These are phyloP conservation scores for Megastigmus dorsalis DNA, from an alignment of 2,888 invertebrate genomes.

Conservation along the genomic window DNA sequence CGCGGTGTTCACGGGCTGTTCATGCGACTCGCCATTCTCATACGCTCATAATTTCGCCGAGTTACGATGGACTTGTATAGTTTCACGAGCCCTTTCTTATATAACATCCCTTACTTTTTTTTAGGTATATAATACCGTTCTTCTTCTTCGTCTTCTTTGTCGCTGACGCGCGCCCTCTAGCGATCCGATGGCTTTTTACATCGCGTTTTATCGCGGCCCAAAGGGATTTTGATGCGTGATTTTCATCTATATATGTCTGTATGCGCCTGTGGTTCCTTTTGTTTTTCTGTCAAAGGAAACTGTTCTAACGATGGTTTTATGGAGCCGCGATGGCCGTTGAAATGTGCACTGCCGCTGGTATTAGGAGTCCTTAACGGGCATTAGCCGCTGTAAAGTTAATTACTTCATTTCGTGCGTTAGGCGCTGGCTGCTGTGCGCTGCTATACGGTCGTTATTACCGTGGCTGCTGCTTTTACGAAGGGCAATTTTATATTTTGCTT, in stretches of 20 bases:
- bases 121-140: background rate
- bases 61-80: background rate
- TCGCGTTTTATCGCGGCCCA: background rate
- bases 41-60: background rate
- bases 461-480: too few species aligned
- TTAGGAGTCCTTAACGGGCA: background rate
- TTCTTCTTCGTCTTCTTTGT: too few species aligned
- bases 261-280: background rate
- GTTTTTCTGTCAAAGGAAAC: background rate
- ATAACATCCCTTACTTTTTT: background rate
- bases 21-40: background rate
- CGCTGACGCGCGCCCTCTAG: background rate
- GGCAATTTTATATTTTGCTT: too few species aligned
- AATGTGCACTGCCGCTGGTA: background rate
- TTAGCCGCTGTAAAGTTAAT: background rate
- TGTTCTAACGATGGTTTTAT: background rate
- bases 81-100: conserved; percentile 4
- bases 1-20: conserved; percentile 15
- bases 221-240: conserved; percentile 13
- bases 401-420: too few species aligned
- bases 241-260: too few species aligned
- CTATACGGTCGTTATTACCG: too few species aligned
- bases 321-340: background rate
- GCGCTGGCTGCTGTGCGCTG: too few species aligned
- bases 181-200: conserved; percentile 10